Conservation (phyloP, 2,888 invertebrate species). For the Rotaria magnacalcarata region DNA sequence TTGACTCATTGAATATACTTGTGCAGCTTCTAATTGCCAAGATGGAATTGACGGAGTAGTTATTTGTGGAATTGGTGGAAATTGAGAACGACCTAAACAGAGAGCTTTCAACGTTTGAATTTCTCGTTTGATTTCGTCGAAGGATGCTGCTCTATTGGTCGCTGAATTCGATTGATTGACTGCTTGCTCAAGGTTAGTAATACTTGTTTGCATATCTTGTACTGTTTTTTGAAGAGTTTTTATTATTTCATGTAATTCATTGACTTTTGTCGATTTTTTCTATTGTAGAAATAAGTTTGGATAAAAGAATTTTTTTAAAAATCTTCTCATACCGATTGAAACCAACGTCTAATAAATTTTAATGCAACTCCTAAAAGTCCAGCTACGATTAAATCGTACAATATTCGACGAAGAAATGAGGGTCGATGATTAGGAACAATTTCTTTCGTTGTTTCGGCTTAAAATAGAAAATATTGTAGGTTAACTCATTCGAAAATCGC, state of each 20-base stretch:
- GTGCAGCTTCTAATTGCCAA: constrained; percentile 40
- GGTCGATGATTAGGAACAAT: not conserved
- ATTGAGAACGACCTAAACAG: constrained; percentile 39
- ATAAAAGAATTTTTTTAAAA: not conserved
- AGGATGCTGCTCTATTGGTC: not conserved
- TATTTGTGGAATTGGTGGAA: constrained; percentile 41
- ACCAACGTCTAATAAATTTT: not conserved
- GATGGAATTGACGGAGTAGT: constrained; percentile 32
- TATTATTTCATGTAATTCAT: not conserved
- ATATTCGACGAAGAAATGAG: not conserved
- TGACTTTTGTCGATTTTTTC: not conserved
- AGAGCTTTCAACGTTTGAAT: constrained; percentile 40
- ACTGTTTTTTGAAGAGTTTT: not conserved
- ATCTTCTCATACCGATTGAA: not conserved
- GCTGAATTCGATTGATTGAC: not conserved
- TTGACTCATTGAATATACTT: not conserved
- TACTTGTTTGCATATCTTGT: constrained; percentile 16
- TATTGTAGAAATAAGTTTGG: not conserved
- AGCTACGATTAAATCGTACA: constrained; percentile 15
- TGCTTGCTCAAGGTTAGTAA: constrained; percentile 1
- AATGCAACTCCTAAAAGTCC: not conserved
- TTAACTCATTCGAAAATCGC: not conserved
- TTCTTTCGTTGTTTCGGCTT: not conserved
- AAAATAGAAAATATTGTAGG: no score
- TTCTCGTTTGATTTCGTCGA: constrained; percentile 38